phyloP scores from a whole-genome alignment of 2,113 vertebrate genomes.

The Tragulus kanchil region DNA sequence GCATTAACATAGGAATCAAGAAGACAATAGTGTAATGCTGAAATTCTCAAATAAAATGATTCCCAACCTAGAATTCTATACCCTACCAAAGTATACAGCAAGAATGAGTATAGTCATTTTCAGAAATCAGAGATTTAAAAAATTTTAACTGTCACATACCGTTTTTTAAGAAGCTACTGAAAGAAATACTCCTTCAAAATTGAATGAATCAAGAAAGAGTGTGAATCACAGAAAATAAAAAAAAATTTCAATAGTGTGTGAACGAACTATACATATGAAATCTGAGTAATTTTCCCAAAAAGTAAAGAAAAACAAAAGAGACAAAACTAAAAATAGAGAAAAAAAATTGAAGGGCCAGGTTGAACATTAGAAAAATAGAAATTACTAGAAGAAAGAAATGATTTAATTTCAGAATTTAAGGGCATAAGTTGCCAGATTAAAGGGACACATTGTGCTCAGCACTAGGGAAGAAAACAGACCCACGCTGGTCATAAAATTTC shows the following conservation, averaged over 20 bases:
- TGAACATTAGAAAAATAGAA: slow-evolving; percentile 2
- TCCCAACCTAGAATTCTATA: background rate
- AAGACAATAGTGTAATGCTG: background rate
- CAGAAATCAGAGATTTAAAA: background rate
- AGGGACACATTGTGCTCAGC: background rate
- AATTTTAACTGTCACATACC: background rate
- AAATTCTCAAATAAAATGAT: background rate
- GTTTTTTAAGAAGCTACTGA: slow-evolving; percentile 10
- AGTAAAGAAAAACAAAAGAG: background rate
- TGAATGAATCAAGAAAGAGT: background rate
- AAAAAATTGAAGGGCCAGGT: background rate
- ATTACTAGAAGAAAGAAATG: background rate
- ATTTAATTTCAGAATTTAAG: slow-evolving; percentile 10
- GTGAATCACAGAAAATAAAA: too few relatives aligned
- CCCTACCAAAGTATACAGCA: background rate
- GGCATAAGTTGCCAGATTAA: background rate
- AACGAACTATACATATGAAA: too few relatives aligned
- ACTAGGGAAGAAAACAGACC: background rate
- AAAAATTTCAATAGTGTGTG: too few relatives aligned
- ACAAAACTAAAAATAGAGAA: background rate
- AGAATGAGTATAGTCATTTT: slow-evolving; percentile 7
- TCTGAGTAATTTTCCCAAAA: slow-evolving; percentile 15
- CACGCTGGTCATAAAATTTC: background rate
- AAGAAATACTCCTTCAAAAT: slow-evolving; percentile 26
- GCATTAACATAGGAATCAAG: background rate